Base-by-base conservation (phyloP, 92 coral and sea anemone species). In the Desmophyllum pertusum region DNA sequence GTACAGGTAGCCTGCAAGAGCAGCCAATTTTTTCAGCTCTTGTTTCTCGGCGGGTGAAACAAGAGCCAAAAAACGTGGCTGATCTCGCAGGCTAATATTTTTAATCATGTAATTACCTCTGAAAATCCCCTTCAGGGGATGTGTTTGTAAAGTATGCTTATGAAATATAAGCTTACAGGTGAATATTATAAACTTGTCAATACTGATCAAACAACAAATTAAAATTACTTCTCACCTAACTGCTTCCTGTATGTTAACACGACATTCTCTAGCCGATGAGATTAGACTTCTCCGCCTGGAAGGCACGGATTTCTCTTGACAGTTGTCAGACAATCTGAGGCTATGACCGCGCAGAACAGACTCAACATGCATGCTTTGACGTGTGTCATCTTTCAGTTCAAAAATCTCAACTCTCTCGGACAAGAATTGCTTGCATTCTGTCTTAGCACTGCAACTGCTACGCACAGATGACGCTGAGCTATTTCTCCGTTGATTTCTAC, bases 381-480 rank as follows among this genome's bases (percentile, higher is more conserved):
- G 51, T 13, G 67, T 51, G 21, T 11, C 77, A 41, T 62, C 43
- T 71, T 40, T 73, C 59, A 71, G 55, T 40, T 82, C 57, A 59
- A 53, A 72, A 40, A 82, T 79, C 33, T 82, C 71, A 53, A 71
- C 78, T 82, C 62, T 71, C 41, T 82, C 79, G 10, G 79, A 8
- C 72, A 71, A 61, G 1, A 42, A 71, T 13, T 53, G 55, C 40
- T 55, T 41, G 72, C 36, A 57, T 66, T 79, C 88, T 33, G 23
- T 62, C 71, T 2, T 78, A 30, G 5, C 29, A 33, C 76, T 30
- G 19, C 53, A 41, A 29, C 51, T 33, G 35, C 86, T 88, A 35
- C 83, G 86, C 64, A 81, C 41, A 65, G 95, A 86, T 0, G 93
- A 87, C 18, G 91, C 92, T 17, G 98, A 89, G 69, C 92, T 87